These are phyloP conservation scores for Ptychochromis oligacanthus DNA, from an alignment of 2,113 vertebrate species.

Conservation along the genomic window DNA sequence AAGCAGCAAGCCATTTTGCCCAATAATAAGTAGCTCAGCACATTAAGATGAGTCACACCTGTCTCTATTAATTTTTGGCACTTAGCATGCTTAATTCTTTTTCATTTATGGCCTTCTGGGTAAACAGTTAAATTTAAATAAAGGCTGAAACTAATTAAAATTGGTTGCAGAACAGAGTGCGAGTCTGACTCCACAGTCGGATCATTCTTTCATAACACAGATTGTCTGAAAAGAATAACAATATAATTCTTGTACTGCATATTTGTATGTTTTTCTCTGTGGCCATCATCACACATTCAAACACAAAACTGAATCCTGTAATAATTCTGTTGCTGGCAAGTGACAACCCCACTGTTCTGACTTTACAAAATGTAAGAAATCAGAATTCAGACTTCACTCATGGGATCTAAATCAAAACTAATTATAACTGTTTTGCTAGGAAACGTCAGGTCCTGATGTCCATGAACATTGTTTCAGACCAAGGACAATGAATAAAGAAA, in stretches of 20 bases:
- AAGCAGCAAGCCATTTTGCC: neutral
- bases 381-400: neutral
- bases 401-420: neutral
- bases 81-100: slow-evolving; percentile 8
- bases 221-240: neutral
- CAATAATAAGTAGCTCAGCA: neutral
- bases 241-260: neutral
- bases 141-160: neutral
- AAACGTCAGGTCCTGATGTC: neutral
- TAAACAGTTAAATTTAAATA: slow-evolving; percentile 14
- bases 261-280: neutral
- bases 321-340: neutral
- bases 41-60: slow-evolving; percentile 32
- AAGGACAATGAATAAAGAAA: neutral
- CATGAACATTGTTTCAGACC: neutral
- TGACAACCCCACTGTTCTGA: neutral
- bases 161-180: neutral
- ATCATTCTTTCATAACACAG: neutral
- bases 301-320: neutral
- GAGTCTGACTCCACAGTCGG: neutral
- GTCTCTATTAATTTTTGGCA: slow-evolving; percentile 20
- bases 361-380: neutral
- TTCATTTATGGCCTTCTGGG: neutral
- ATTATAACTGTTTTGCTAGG: neutral
- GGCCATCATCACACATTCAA: neutral